A percentile compares a stretch with the other conserved stretches of the same genome.
These are phyloP conservation scores for Glaucomys volans DNA, from an alignment of 2,113 vertebrate genomes.

Conservation along the genomic window DNA sequence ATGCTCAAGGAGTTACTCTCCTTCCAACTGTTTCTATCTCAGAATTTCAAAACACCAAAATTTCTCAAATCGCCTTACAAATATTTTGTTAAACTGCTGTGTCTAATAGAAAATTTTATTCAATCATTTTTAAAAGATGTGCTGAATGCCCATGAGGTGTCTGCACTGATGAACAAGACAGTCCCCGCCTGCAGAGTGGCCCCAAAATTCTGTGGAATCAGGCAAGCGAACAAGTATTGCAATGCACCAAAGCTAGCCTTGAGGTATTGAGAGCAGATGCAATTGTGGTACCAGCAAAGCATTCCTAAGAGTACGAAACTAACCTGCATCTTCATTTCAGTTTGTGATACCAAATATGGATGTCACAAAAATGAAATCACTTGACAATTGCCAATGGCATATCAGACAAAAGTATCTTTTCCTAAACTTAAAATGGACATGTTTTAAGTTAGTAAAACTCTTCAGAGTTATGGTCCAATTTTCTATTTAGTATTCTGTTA, in stretches of 20 bases:
- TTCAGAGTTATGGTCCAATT: neutral
- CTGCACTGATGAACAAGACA: neutral
- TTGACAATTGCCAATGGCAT: neutral
- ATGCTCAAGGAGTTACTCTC: neutral
- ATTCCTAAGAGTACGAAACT: neutral
- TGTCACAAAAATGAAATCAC: neutral
- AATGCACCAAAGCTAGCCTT: neutral
- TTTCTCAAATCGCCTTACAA: neutral
- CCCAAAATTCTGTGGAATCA: neutral
- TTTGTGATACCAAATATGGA: neutral
- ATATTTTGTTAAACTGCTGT: neutral
- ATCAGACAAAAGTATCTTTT: neutral
- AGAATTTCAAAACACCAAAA: neutral
- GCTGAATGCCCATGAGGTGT: neutral
- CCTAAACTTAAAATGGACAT: neutral
- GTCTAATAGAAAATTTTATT: neutral
- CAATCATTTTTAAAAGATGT: neutral
- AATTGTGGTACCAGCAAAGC: neutral
- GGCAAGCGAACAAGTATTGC: neutral
- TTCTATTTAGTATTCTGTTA: neutral
- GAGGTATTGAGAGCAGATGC: neutral
- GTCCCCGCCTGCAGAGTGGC: neutral
- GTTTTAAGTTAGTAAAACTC: neutral
- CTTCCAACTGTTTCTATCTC: neutral
- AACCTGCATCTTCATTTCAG: neutral